Evolutionary conservation across 2,888 invertebrate genomes (phyloP).

Genomic region (Gandaritis pyraliata): DNA sequence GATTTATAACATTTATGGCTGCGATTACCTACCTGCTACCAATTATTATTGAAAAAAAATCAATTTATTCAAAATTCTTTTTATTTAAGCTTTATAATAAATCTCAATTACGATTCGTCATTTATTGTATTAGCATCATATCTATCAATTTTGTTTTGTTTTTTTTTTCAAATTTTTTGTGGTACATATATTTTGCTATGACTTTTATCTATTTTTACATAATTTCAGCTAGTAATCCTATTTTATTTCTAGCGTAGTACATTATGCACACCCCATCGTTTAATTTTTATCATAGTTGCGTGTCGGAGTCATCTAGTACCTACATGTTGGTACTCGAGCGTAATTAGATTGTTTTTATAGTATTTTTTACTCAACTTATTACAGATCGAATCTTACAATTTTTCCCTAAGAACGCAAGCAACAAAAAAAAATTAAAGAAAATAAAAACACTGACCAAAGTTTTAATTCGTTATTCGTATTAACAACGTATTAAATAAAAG

Average conservation of each 20-base stretch:
- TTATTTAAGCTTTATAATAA: no score
- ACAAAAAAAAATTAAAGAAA: neutral
- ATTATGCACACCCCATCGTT: slow-evolving; percentile 33
- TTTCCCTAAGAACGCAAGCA: slow-evolving; percentile 3
- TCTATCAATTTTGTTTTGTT: no score
- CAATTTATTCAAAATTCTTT: no score
- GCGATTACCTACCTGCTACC: no score
- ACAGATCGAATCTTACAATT: slow-evolving; percentile 10
- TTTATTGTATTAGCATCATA: no score
- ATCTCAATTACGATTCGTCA: no score
- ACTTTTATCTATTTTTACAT: neutral
- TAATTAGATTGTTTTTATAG: slow-evolving; percentile 32
- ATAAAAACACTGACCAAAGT: neutral
- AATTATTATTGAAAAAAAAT: no score
- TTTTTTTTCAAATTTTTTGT: no score
- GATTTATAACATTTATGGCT: no score
- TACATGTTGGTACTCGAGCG: slow-evolving; percentile 7
- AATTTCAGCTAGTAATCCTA: slow-evolving; percentile 22
- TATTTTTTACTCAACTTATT: slow-evolving; percentile 18
- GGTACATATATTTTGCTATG: no score
- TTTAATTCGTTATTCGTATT: neutral
- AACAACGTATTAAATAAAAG: no score
- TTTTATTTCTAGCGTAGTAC: slow-evolving; percentile 11
- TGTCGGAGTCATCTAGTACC: slow-evolving; percentile 33
- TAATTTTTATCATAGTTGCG: slow-evolving; percentile 32